Base-by-base conservation (phyloP, 2,888 invertebrate genomes). In the Idaea biselata region DNA sequence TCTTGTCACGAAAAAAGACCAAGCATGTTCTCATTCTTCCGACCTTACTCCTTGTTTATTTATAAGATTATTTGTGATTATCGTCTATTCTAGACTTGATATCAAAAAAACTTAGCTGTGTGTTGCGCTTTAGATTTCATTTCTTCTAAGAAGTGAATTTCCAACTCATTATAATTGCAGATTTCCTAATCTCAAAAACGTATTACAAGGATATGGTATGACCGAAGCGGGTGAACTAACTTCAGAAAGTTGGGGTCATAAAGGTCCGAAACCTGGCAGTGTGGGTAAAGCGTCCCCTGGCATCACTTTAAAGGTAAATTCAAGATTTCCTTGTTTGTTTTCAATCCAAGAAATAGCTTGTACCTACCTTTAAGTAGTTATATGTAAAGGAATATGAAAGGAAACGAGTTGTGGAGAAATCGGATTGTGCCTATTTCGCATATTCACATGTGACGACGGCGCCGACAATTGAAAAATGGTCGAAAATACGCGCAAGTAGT, bases 161-260 rank as follows among this genome's bases (percentile, higher is more conserved):
- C 44, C 44, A 44, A 14, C 16, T n/a, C 31, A 55, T 58, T 55
- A 59, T 66, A 56, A 56, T 74, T 66, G 44, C 63, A 87, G 87
- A 64, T 82, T 85, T 60, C 85, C 84, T 7, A 79, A 79, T 1
- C 71, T 88, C 16, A 68, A 76, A 62, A 66, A 75, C 64, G 67
- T 86, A 44, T 65, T 86, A 61, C 88, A 89, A 84, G 87, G 88
- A 3, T 89, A 89, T 58, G 88, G 88, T 14, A 85, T 88, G 87
- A 88, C 87, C 8, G 89, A 89, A 71, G 80, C 84, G 33, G 88
- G 88, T 16, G 88, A 88, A 63, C 79, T 82, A 25, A 79, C 84
- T 16, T 86, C 87, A 6, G 87, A 89, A 66, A 84, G 74, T 68
- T 86, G 84, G 84, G 84, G 80, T 25, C 72, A 75, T 61, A 82